These are phyloP conservation scores for Rissa tridactyla DNA, from an alignment of 2,113 vertebrate species.

Conservation along the genomic window DNA sequence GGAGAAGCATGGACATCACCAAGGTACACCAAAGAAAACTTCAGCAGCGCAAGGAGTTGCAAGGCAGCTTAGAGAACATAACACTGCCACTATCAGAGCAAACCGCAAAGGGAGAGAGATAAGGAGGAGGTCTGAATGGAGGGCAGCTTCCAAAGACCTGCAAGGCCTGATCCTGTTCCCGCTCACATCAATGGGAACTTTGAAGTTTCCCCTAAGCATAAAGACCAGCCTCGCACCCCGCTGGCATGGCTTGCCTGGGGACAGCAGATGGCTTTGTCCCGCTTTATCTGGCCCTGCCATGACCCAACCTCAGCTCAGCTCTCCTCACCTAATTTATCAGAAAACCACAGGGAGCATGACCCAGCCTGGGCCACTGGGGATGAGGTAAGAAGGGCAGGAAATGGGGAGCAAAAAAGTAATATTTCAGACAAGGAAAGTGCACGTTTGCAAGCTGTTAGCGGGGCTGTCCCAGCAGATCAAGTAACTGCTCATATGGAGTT, in stretches of 20 bases:
- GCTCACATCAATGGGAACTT: background rate
- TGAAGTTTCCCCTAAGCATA: background rate
- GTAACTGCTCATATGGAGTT: background rate
- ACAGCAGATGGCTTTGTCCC: background rate
- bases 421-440: background rate
- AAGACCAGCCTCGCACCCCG: background rate
- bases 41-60: background rate
- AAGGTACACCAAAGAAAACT: background rate
- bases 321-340: background rate
- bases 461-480: background rate
- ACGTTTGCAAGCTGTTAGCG: background rate
- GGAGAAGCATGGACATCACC: background rate
- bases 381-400: background rate
- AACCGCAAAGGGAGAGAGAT: background rate
- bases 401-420: background rate
- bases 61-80: background rate
- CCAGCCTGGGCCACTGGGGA: background rate
- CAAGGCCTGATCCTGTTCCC: background rate
- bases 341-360: background rate
- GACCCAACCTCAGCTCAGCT: background rate
- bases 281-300: background rate
- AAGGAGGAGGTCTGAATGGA: conserved; percentile 1
- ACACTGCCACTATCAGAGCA: background rate
- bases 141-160: background rate
- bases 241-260: background rate